phyloP scores from a whole-genome alignment of 2,797 vertebrate genomes.

The Epinephelus awoara region DNA sequence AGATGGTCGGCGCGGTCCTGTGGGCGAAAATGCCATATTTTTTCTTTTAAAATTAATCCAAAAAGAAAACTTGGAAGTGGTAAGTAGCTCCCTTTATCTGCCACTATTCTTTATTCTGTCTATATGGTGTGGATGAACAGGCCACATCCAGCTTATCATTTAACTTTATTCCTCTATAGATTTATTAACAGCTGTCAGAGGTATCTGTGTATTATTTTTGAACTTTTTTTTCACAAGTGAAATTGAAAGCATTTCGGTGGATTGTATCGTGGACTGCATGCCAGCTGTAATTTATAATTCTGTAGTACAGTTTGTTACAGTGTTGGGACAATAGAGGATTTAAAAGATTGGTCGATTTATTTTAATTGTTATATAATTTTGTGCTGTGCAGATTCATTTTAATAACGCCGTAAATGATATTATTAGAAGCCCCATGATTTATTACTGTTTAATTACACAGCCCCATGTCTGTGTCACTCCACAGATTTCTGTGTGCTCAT shows the following conservation, averaged over 20 bases:
- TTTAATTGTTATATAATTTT: background rate
- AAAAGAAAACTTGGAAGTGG: constrained; percentile 83
- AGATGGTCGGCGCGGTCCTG: background rate
- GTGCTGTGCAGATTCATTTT: background rate
- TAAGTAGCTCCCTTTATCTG: constrained; percentile 79
- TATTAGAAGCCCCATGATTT: background rate
- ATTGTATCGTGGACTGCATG: constrained; percentile 20
- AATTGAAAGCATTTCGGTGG: constrained; percentile 23
- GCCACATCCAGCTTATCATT: background rate
- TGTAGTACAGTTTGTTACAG: constrained; percentile 2
- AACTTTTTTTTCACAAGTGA: constrained; percentile 44
- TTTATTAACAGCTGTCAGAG: background rate
- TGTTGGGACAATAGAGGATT: background rate
- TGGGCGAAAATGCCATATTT: background rate
- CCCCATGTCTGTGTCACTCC: constrained; percentile 38
- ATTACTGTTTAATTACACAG: constrained; percentile 27
- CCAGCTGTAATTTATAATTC: constrained; percentile 6
- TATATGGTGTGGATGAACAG: constrained; percentile 35
- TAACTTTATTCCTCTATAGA: background rate
- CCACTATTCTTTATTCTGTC: constrained; percentile 59
- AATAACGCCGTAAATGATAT: background rate
- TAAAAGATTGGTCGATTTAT: background rate
- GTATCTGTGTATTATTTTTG: constrained; percentile 9
- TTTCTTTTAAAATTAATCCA: constrained; percentile 49
- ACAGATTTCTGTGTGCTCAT: constrained; percentile 49